Base-by-base conservation (phyloP, 1,140 invertebrate species). In the Drosophila sucinea region DNA sequence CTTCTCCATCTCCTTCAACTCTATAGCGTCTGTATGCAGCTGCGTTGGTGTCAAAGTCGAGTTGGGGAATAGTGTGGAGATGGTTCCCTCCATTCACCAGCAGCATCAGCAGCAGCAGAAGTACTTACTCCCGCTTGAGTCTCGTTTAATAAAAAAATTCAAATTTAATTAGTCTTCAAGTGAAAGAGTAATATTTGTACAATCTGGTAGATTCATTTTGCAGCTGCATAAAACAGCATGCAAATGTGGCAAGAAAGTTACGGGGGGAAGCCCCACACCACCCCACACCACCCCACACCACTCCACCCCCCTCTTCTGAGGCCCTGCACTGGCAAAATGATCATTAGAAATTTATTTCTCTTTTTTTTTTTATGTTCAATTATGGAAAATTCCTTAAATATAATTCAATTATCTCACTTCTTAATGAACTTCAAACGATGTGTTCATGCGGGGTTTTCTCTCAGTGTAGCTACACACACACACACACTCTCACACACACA, bases 141-240 rank as follows among this genome's bases (percentile, higher is more conserved):
- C 73, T 77, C 70, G 77, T 69, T 87, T 87, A 83, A 89, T 87
- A 73, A 44, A 75, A 79, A 85, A 82, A 87, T 84, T 87, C 84
- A 87, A 87, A 87, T 87, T 87, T 87, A 89, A 87, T 87, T 87
- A 89, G 84, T 89, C 84, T 87, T 89, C 80, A 75, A 89, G 84
- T 84, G 84, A 89, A 84, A 81, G 80, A 84, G 84, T 89, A 87
- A 89, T 87, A 89, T 87, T 89, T 89, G 67, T 83, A 86, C 84
- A 89, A 87, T 89, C 77, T 85, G 79, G 69, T 74, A 70, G 23
- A 51, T 51, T 51, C 25, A 27, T 27, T 83, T 89, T 66, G 83
- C 83, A 87, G 77, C 80, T 87, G 80, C 82, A 85, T 8, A 35
- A 35, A 47, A 17, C 23, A 17, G 23, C 25, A 72, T 74, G 70